phyloP scores from a whole-genome alignment of 2,113 vertebrate genomes.

The Albula goreensis region DNA sequence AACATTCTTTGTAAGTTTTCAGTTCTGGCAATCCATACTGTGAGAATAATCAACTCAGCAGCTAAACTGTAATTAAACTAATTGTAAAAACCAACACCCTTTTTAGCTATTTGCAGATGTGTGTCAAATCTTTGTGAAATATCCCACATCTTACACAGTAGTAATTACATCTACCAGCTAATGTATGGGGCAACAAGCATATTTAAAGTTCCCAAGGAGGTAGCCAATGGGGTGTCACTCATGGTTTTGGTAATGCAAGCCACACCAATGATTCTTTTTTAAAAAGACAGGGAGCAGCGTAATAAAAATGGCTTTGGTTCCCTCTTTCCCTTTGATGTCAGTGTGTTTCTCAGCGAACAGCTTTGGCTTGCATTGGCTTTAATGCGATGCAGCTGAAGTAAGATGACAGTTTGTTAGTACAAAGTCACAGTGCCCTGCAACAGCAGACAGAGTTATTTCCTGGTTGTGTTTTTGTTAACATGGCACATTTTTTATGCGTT shows the following conservation, averaged over 20 bases:
- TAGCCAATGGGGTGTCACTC: conserved; percentile 10
- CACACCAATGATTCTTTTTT: background rate
- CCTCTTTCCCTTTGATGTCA: conserved; percentile 24
- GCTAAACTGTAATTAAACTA: background rate
- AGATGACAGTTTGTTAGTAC: background rate
- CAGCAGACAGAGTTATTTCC: background rate
- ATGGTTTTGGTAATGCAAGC: background rate
- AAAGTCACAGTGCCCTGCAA: background rate
- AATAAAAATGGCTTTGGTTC: conserved; percentile 24
- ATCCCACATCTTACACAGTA: background rate
- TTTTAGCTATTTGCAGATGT: background rate
- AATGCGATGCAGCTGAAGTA: conserved; percentile 15
- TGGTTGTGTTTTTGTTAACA: background rate
- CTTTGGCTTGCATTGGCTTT: conserved; percentile 6
- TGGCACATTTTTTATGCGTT: background rate
- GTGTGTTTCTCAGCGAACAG: conserved; percentile 7
- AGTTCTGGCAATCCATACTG: background rate
- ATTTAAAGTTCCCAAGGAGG: background rate
- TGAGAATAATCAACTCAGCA: background rate
- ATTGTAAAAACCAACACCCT: background rate
- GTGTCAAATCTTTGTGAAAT: background rate
- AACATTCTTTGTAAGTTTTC: background rate
- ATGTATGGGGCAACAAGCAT: background rate
- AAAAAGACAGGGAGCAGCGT: conserved; percentile 20
- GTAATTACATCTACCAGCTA: background rate